Evolutionary conservation across 1,140 invertebrate genomes (phyloP).

Genomic region (Penaeus indicus): DNA sequence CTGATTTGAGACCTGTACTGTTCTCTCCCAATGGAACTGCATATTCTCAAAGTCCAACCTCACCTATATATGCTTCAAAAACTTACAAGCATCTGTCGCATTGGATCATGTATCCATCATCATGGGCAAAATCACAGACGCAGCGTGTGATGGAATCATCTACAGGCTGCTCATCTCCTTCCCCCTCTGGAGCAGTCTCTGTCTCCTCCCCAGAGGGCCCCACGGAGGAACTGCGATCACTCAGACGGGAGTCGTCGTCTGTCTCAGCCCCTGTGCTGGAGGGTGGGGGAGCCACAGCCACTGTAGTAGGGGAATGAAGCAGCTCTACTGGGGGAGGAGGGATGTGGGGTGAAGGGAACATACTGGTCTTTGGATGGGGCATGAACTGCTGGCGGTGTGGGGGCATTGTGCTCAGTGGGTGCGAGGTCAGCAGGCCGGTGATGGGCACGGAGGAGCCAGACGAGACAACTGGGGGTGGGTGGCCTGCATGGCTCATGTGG

Average conservation of each 20-base stretch:
- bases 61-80: conserved; percentile 46
- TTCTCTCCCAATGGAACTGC: too few relatives aligned
- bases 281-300: background rate
- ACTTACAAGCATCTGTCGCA: conserved; percentile 89
- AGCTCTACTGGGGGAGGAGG: conserved; percentile 67
- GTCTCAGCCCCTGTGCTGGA: conserved; percentile 52
- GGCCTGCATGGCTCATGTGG: background rate
- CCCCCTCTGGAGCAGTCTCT: conserved; percentile 86
- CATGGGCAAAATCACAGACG: conserved; percentile 94
- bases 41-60: too few relatives aligned
- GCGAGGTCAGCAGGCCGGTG: conserved; percentile 36
- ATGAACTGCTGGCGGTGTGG: conserved; percentile 59
- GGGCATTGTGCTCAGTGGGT: conserved; percentile 56
- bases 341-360: conserved; percentile 58
- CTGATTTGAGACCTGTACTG: too few relatives aligned
- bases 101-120: conserved; percentile 98
- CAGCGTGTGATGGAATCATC: conserved; percentile 91
- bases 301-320: conserved; percentile 61
- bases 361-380: conserved; percentile 55
- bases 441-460: background rate
- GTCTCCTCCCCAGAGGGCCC: conserved; percentile 81
- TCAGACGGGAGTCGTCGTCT: conserved; percentile 65
- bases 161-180: conserved; percentile 71
- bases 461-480: conserved; percentile 11
- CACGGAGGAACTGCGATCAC: conserved; percentile 65